Evolutionary conservation across 2,797 vertebrate genomes (phyloP).

Genomic region (Crocodylus rhombifer): DNA sequence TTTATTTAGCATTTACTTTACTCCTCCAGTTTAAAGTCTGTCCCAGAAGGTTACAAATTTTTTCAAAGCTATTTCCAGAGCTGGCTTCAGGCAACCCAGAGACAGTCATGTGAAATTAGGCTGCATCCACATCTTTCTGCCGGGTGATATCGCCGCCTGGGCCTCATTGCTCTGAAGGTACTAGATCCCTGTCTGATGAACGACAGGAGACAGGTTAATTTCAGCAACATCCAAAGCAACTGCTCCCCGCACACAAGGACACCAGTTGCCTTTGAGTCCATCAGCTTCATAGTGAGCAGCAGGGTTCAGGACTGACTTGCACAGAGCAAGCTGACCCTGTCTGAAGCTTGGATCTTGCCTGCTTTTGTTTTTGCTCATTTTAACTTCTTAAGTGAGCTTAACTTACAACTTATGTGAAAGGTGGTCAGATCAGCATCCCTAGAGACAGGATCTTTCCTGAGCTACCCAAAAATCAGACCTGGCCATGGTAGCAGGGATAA

Average conservation of each 20-base stretch:
- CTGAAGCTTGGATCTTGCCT: not conserved
- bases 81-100: not conserved
- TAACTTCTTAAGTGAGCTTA: not conserved
- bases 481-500: not conserved
- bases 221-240: not conserved
- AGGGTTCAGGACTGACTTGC: accelerated
- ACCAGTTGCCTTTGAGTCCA: not conserved
- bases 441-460: not conserved
- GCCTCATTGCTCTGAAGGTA: accelerated
- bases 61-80: not conserved
- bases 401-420: too few relatives aligned
- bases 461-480: too few relatives aligned
- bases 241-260: accelerated
- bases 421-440: not conserved
- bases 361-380: accelerated
- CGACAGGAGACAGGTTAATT: accelerated
- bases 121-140: not conserved
- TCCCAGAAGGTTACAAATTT: not conserved
- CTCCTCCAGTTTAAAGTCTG: not conserved
- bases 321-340: accelerated
- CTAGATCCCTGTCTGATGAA: accelerated
- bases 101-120: not conserved
- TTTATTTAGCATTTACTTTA: accelerated
- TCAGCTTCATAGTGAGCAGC: not conserved
- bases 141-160: accelerated